phyloP scores from a whole-genome alignment of 2,113 vertebrate species.

The Psittacula cyanocephala region DNA sequence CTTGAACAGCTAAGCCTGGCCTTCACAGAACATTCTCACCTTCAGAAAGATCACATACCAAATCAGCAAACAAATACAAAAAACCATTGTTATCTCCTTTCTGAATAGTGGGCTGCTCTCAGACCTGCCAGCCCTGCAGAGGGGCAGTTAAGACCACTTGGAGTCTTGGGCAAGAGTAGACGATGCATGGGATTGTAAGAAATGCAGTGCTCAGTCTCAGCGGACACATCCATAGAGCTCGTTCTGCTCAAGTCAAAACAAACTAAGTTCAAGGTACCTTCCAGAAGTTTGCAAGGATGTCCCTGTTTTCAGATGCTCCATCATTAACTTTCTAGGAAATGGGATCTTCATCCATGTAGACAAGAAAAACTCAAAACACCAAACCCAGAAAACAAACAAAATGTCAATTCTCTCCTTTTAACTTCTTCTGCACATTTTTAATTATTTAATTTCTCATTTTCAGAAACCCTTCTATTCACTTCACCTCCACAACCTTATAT shows the following conservation, averaged over 20 bases:
- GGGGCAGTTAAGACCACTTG: neutral
- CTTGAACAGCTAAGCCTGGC: neutral
- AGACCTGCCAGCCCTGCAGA: neutral
- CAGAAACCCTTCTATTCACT: neutral
- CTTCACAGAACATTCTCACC: neutral
- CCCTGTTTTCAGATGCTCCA: neutral
- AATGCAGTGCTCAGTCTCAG: neutral
- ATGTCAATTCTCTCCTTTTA: neutral
- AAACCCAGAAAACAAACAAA: neutral
- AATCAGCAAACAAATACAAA: neutral
- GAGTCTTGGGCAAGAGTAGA: neutral
- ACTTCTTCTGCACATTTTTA: neutral
- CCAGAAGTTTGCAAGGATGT: neutral
- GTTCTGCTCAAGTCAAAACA: neutral
- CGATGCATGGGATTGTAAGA: neutral
- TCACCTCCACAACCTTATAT: neutral
- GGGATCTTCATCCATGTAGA: neutral
- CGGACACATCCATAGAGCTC: neutral
- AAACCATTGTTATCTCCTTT: neutral
- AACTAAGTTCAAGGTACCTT: neutral
- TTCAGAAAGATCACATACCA: neutral
- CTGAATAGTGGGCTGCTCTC: neutral
- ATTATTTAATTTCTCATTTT: neutral
- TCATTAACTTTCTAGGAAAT: neutral
- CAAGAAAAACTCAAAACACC: neutral